Conservation (phyloP, 2,888 invertebrate genomes). For the Harpalus rufipes region DNA sequence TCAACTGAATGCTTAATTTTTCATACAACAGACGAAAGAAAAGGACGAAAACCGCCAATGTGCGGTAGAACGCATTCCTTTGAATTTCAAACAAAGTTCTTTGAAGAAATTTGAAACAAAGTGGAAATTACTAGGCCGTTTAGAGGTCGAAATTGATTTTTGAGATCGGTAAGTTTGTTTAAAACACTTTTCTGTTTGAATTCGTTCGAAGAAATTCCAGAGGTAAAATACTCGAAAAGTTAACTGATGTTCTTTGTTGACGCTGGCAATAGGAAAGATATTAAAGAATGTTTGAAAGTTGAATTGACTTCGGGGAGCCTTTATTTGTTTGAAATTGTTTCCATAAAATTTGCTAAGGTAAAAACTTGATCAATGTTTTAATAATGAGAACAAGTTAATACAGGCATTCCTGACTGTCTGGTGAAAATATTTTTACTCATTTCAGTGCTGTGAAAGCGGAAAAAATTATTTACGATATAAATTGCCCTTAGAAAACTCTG, state of each 20-base stretch:
- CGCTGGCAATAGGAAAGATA: conserved; percentile 61
- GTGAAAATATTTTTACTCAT: background rate
- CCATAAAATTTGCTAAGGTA: conserved; percentile 46
- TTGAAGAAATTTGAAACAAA: conserved; percentile 55
- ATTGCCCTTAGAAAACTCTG: background rate
- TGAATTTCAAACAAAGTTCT: conserved; percentile 39
- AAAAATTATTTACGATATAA: background rate
- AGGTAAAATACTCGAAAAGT: conserved; percentile 60
- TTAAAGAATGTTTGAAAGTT: conserved; percentile 62
- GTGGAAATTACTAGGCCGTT: conserved; percentile 48
- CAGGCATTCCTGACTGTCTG: background rate
- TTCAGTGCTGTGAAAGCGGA: background rate
- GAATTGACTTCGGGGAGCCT: conserved; percentile 60
- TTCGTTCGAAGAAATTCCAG: conserved; percentile 49
- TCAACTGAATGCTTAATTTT: conserved; percentile 44
- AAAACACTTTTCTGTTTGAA: conserved; percentile 62
- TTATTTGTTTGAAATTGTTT: conserved; percentile 57
- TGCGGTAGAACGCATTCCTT: conserved; percentile 14
- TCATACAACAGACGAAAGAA: background rate
- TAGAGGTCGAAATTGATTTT: conserved; percentile 51
- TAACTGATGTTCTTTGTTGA: conserved; percentile 63
- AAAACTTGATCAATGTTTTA: conserved; percentile 52
- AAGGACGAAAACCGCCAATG: conserved; percentile 18
- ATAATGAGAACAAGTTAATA: conserved; percentile 26
- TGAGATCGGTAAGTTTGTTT: conserved; percentile 53